Evolutionary conservation across 2,113 vertebrate species (phyloP).

Genomic region (Pseudonaja textilis): DNA sequence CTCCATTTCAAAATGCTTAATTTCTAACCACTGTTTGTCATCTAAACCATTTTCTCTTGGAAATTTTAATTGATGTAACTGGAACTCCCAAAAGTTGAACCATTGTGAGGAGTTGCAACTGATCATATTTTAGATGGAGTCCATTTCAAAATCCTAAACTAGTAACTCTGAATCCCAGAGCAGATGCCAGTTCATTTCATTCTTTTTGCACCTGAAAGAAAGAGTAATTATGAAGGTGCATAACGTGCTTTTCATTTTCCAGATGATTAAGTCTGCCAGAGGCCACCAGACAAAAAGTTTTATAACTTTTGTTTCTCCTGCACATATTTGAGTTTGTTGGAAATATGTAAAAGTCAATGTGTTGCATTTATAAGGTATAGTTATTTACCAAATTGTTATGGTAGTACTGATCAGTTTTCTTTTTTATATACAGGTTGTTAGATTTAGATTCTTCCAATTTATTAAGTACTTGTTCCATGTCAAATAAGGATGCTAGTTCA

Average conservation of each 20-base stretch:
- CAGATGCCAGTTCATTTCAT: slow-evolving; percentile 47
- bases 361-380: slow-evolving; percentile 20
- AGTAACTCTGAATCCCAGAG: slow-evolving; percentile 36
- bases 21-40: background rate
- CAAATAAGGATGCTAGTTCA: background rate
- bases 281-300: slow-evolving; percentile 23
- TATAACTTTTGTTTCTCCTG: slow-evolving; percentile 38
- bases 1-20: slow-evolving; percentile 15
- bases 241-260: slow-evolving; percentile 54
- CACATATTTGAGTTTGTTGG: slow-evolving; percentile 21
- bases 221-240: slow-evolving; percentile 26
- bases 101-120: background rate
- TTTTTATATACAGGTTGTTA: background rate
- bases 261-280: slow-evolving; percentile 29
- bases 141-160: slow-evolving; percentile 25
- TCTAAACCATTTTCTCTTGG: background rate
- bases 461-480: background rate
- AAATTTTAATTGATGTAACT: slow-evolving; percentile 19
- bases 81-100: background rate
- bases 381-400: background rate
- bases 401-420: background rate
- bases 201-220: slow-evolving; percentile 40
- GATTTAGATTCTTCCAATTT: background rate
- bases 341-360: slow-evolving; percentile 5
- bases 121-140: slow-evolving; percentile 7